Conservation (phyloP, 2,888 invertebrate genomes). For the Agrochola litura region DNA sequence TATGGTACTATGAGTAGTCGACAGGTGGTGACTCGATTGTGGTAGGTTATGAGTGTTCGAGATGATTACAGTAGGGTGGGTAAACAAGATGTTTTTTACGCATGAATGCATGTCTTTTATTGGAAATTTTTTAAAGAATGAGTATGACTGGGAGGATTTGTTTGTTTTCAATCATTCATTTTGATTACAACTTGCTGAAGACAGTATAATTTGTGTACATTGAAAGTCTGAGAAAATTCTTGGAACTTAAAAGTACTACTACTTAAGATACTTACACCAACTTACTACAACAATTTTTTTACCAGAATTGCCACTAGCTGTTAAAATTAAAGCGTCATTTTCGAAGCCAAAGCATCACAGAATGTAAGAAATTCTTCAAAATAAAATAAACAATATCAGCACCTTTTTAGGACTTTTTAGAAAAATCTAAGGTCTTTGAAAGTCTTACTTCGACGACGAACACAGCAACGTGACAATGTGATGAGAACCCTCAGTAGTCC, state of each 20-base stretch:
- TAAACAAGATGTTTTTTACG: background rate
- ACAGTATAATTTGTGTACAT: background rate
- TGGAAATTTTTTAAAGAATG: too few relatives aligned
- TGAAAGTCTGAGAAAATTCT: background rate
- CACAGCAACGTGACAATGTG: background rate
- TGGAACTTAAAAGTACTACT: background rate
- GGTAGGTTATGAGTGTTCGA: background rate
- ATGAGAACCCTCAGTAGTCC: slow-evolving; percentile 33
- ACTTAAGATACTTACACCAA: too few relatives aligned
- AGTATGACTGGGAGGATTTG: background rate
- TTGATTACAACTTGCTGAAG: background rate
- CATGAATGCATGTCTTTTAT: background rate
- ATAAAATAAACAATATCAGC: background rate
- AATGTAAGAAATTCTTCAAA: background rate
- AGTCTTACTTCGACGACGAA: too few relatives aligned
- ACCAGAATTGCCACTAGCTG: too few relatives aligned
- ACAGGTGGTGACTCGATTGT: background rate
- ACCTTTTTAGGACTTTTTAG: background rate
- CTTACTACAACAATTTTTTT: too few relatives aligned
- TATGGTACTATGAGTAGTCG: slow-evolving; percentile 26
- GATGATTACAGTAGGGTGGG: background rate
- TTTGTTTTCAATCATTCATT: background rate
- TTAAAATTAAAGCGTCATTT: too few relatives aligned
- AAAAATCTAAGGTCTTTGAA: too few relatives aligned
- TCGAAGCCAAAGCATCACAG: too few relatives aligned